Evolutionary conservation across 2,797 vertebrate genomes (phyloP), one percentile per base, ranked within the genome.

Genomic region (Tenualosa ilisha): DNA sequence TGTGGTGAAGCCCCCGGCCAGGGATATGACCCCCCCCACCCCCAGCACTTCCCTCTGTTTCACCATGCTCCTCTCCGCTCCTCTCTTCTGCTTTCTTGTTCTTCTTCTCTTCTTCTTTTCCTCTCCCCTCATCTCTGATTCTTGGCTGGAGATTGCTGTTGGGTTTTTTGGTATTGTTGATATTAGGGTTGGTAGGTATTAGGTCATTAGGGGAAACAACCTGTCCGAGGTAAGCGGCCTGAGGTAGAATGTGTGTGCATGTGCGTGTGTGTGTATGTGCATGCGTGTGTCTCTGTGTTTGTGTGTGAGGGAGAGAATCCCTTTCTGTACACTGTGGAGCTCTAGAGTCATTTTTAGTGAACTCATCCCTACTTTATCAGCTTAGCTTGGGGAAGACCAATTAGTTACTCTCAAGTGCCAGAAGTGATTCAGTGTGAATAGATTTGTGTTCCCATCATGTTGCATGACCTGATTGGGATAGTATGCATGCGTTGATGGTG

Each of bases 341-440:
- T 40, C 68, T 43, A 15, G 72, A 6, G 37, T 8, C 37, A 17
- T 79, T 79, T 79, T 79, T 79, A 79, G 72, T 46, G 72, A 79
- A 43, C 72, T 79, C 37, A 79, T 79, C 72, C 40, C 72, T 79
- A 20, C 72, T 43, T 79, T 79, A 79, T 79, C 72, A 79, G 72
- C 72, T 79, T 79, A 79, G 37, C 72, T 20, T 13, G 37, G 37
- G 40, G 37, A 22, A 20, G 37, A 79, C 72, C 40, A 79, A 79
- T 79, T 79, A 79, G 68, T 43, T 40, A 46, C 17, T 79, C 17
- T 37, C 6, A 43, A 79, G 68, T 40, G 68, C 31, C 31, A 40
- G 24, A 31, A 68, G 65, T 72, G 65, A 72, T 72, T 40, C 65
- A 17, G 65, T 15, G 65, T 37, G 65, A 72, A 37, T 72, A 37